Evolutionary conservation across 2,888 invertebrate species (phyloP).

Genomic region (Perizoma affinitatum): DNA sequence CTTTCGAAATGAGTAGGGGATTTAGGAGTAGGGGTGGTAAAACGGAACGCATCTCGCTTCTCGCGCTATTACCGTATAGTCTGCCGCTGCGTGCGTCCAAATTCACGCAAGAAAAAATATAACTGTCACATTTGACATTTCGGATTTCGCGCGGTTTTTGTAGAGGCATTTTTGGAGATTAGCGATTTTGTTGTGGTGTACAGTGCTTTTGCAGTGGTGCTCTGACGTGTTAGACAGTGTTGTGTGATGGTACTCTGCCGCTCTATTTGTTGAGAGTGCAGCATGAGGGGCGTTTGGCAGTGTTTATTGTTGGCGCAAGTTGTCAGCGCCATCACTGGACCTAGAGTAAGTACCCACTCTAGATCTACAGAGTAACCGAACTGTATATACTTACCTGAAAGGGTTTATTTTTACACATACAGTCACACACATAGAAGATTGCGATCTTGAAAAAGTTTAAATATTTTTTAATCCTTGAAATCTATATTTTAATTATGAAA

Average conservation of each 20-base stretch:
- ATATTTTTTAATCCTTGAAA: too few relatives aligned
- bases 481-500: too few relatives aligned
- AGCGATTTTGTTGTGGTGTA: conserved; percentile 50
- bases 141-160: conserved; percentile 44
- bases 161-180: conserved; percentile 25
- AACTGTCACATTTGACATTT: conserved; percentile 49
- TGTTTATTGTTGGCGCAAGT: conserved; percentile 77
- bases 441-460: too few relatives aligned
- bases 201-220: conserved; percentile 52
- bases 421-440: too few relatives aligned
- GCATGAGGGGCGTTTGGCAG: conserved; percentile 75
- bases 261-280: conserved; percentile 73
- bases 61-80: conserved; percentile 65
- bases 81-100: conserved; percentile 66
- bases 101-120: conserved; percentile 49
- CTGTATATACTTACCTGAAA: too few relatives aligned
- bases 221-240: conserved; percentile 55
- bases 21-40: conserved; percentile 79
- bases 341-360: conserved; percentile 63
- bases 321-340: conserved; percentile 79
- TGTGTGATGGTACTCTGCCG: conserved; percentile 80
- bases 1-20: conserved; percentile 80
- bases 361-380: too few relatives aligned
- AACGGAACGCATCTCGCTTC: conserved; percentile 67
- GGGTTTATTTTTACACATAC: too few relatives aligned